A percentile compares a stretch with the other conserved stretches of the same genome.
Evolutionary conservation across 2,888 invertebrate species (phyloP).

Genomic region (Tromatobia lineatoria): DNA sequence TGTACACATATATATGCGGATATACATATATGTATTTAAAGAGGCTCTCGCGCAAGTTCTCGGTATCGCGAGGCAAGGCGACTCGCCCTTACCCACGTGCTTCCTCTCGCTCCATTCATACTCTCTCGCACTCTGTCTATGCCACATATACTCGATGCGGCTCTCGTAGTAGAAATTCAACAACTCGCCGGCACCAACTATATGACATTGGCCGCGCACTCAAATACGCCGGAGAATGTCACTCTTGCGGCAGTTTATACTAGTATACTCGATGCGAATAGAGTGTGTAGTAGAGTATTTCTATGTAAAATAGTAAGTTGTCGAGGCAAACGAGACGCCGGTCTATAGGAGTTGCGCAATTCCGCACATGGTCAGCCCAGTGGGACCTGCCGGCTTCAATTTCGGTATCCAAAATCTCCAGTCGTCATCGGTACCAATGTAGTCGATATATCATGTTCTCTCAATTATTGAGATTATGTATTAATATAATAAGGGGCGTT

Average conservation of each 20-base stretch:
- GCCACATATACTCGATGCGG: conserved; percentile 27
- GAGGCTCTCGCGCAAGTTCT: conserved; percentile 40
- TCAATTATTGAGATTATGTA: not conserved
- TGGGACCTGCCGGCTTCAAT: not conserved
- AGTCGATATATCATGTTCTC: not conserved
- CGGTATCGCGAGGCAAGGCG: conserved; percentile 45
- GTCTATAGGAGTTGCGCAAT: not conserved
- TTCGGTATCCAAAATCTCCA: not conserved
- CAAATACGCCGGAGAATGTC: conserved; percentile 59
- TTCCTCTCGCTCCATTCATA: conserved; percentile 67
- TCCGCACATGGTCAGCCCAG: not conserved
- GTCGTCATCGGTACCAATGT: not conserved
- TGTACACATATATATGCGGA: conserved; percentile 1
- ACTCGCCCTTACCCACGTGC: conserved; percentile 48
- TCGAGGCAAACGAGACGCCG: conserved; percentile 15
- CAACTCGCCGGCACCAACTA: conserved; percentile 26
- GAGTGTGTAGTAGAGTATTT: not conserved
- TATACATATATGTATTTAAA: conserved; percentile 44
- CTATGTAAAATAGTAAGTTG: not conserved
- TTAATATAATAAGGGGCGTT: not conserved
- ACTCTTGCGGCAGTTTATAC: conserved; percentile 7
- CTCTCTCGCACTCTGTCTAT: conserved; percentile 37
- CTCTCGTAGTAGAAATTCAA: conserved; percentile 63
- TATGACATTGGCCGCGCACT: conserved; percentile 38
- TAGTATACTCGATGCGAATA: not conserved